Evolutionary conservation across 1,140 invertebrate genomes (phyloP), one percentile per base, ranked within the genome.

Genomic region (Zaprionus davidi): DNA sequence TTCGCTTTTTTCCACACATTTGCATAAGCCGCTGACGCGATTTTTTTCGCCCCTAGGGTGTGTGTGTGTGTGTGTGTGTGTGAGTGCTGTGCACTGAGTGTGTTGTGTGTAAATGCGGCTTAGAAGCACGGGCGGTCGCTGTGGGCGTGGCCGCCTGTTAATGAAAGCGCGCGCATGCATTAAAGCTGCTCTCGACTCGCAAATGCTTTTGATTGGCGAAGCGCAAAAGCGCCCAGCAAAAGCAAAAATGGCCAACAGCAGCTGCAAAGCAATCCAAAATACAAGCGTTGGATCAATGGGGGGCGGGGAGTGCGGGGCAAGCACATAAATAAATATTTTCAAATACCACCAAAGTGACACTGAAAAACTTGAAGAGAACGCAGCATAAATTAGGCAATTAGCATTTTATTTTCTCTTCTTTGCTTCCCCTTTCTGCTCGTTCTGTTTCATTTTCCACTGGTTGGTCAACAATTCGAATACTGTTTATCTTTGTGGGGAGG

Each of bases 11-110:
- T 75, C 71, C 60, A 78, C 75, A 82, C 79, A 90, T 88, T 88
- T 88, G 85, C 85, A 88, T 88, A 88, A 88, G 85, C 85, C 86
- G 85, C 85, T 88, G 85, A 88, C 81, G 85, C 85, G 85, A 88
- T 88, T 81, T 90, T 88, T 84, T 84, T 82, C 49, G 64, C 31
- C 56, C n/a, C n/a, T 66, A 76, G 74, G 68, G n/a, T n/a, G n/a
- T n/a, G n/a, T n/a, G n/a, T 71, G 44, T 20, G 20, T 20, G 20
- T 51, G 26, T 71, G 34, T 55, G 34, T 24, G 20, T 24, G 46
- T 51, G 9, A 13, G 6, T 58, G 17, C 12, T 36, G 55, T 13
- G 53, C 34, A 38, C 11, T 41, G 41, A 46, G 41, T 46, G 41
- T 67, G 49, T 62, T 74, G 60, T 57, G 69, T 59, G 66, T 73